Evolutionary conservation across 2,113 vertebrate species (phyloP).

Genomic region (Casuarius casuarius): DNA sequence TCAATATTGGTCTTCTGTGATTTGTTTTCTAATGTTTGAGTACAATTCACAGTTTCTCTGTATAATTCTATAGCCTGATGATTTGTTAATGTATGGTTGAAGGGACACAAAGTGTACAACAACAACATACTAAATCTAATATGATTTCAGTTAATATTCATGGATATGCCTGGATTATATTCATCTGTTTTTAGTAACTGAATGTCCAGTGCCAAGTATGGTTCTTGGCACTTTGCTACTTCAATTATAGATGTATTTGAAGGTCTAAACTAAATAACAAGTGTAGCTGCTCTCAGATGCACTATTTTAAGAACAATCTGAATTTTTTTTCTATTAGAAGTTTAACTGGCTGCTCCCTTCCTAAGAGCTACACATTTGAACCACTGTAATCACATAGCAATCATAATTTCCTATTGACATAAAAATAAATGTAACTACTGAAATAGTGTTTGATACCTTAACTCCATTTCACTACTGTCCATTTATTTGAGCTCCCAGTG

Average conservation of each 20-base stretch:
- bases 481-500: background rate
- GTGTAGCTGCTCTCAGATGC: background rate
- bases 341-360: background rate
- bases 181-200: background rate
- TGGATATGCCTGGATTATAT: background rate
- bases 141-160: background rate
- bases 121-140: background rate
- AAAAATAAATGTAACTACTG: slow-evolving; percentile 19
- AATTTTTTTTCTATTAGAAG: background rate
- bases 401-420: background rate
- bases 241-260: background rate
- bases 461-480: background rate
- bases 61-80: background rate
- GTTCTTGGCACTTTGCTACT: background rate
- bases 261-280: background rate
- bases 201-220: background rate
- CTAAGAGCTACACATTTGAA: background rate
- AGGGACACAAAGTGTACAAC: background rate
- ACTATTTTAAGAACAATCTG: background rate
- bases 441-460: background rate
- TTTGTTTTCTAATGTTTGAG: background rate
- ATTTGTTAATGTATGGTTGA: background rate
- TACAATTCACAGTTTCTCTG: background rate
- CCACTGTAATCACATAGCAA: background rate
- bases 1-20: background rate